phyloP scores from a whole-genome alignment of 92 coral and sea anemone species.

The Muricea muricata region DNA sequence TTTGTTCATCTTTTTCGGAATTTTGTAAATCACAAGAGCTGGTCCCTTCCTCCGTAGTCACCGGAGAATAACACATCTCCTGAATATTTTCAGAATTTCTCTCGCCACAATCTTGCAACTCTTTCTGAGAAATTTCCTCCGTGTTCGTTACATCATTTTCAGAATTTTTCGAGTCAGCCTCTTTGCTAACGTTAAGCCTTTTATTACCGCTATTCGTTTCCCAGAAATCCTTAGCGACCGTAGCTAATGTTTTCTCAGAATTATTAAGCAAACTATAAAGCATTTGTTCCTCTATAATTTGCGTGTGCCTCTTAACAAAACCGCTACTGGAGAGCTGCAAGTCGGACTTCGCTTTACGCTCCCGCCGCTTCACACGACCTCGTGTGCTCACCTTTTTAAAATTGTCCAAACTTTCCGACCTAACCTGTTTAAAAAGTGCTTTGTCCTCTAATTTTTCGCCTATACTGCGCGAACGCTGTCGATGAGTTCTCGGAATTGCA shows the following conservation, averaged over 20 bases:
- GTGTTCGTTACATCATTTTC: neutral
- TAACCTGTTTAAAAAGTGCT: slow-evolving; percentile 15
- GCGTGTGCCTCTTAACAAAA: slow-evolving; percentile 76
- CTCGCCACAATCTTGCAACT: neutral
- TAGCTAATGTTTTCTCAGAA: slow-evolving; percentile 25
- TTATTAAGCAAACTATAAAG: slow-evolving; percentile 16
- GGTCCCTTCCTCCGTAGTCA: neutral
- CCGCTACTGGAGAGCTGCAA: slow-evolving; percentile 42
- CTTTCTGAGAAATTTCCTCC: neutral
- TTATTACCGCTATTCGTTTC: neutral
- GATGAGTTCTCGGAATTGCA: neutral
- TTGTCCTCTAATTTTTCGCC: slow-evolving; percentile 29
- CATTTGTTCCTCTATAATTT: slow-evolving; percentile 79
- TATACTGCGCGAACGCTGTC: slow-evolving; percentile 24
- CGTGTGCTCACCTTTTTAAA: slow-evolving; percentile 18
- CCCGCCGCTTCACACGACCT: slow-evolving; percentile 42
- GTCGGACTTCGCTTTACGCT: slow-evolving; percentile 41
- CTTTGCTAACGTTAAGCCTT: neutral
- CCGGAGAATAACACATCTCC: neutral
- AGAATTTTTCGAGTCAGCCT: neutral
- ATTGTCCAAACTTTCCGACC: slow-evolving; percentile 13
- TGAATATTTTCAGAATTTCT: neutral
- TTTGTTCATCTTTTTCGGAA: neutral
- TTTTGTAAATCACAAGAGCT: neutral
- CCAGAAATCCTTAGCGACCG: slow-evolving; percentile 5